These are phyloP conservation scores for Genyomyrus donnyi DNA, from an alignment of 2,113 vertebrate genomes.

Conservation along the genomic window DNA sequence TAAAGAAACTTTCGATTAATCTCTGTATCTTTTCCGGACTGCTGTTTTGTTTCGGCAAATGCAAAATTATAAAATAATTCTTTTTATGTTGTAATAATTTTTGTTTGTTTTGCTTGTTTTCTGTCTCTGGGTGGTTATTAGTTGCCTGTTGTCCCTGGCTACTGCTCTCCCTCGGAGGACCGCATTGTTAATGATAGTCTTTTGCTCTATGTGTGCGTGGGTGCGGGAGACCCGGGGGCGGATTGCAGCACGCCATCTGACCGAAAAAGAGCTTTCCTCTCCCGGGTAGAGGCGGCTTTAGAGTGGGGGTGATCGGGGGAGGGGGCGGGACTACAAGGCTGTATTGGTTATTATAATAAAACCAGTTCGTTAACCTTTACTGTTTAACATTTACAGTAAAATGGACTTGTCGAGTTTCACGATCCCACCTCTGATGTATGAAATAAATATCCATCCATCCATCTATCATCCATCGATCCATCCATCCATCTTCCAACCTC, in stretches of 20 bases:
- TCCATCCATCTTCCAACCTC: neutral
- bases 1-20: constrained; percentile 10
- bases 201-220: constrained; percentile 69
- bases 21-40: neutral
- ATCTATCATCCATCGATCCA: neutral
- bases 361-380: neutral
- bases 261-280: constrained; percentile 75
- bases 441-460: neutral
- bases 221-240: constrained; percentile 72
- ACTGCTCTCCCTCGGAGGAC: constrained; percentile 60
- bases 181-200: constrained; percentile 68
- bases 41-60: neutral
- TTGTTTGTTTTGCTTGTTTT: constrained; percentile 27
- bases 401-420: neutral
- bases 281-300: constrained; percentile 63
- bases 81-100: neutral
- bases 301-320: constrained; percentile 49
- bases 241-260: constrained; percentile 74
- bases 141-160: constrained; percentile 51
- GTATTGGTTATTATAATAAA: constrained; percentile 8
- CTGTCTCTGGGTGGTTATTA: constrained; percentile 38
- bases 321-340: constrained; percentile 47
- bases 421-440: neutral
- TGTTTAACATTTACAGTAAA: neutral
- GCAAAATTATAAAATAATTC: neutral